Conservation (phyloP, 1,140 invertebrate species). For the Drosophila insularis region DNA sequence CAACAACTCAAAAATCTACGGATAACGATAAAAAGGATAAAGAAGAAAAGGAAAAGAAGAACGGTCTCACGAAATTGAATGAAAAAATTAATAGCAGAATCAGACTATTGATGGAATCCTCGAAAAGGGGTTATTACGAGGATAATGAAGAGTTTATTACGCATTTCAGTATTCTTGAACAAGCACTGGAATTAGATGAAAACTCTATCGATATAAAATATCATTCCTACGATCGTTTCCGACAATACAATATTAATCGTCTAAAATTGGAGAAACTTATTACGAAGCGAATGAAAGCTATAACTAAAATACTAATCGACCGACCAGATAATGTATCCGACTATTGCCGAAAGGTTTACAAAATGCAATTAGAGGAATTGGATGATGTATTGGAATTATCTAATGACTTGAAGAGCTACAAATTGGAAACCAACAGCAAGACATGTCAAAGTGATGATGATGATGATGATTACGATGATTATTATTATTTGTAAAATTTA, state of each 20-base stretch:
- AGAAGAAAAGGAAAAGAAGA: background rate
- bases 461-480: background rate
- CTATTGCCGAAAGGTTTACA: background rate
- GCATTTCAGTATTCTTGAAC: background rate
- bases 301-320: background rate
- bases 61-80: background rate
- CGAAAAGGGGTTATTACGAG: background rate
- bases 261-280: background rate
- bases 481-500: background rate
- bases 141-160: background rate
- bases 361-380: background rate
- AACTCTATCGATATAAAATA: background rate
- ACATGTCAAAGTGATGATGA: background rate
- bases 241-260: background rate
- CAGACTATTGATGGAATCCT: background rate
- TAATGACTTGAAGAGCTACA: background rate
- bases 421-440: background rate
- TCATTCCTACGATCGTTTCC: background rate
- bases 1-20: too few species aligned
- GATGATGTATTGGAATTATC: background rate
- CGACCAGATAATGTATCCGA: background rate
- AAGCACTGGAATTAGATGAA: background rate
- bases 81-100: background rate
- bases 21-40: too few species aligned
- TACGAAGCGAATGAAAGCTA: background rate